These are phyloP conservation scores for Omphaloscelis lunosa DNA, from an alignment of 2,888 invertebrate species.

Conservation along the genomic window DNA sequence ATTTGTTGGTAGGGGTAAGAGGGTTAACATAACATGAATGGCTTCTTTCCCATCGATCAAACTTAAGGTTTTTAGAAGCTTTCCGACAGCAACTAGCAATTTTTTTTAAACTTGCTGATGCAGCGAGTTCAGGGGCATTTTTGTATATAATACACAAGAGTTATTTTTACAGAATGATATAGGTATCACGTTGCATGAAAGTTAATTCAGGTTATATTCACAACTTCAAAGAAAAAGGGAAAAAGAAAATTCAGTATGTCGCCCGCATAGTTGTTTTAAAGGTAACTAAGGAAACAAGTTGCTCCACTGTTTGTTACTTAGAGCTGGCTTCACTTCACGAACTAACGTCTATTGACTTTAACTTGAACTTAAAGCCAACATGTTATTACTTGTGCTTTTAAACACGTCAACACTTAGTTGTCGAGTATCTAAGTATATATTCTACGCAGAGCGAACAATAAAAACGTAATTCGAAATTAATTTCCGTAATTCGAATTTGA, in stretches of 20 bases:
- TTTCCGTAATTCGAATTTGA: background rate
- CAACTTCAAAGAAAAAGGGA: background rate
- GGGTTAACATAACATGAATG: conserved; percentile 15
- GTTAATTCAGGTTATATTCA: background rate
- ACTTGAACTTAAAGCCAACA: conserved; percentile 24
- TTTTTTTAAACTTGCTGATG: too few species aligned
- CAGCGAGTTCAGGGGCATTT: too few species aligned
- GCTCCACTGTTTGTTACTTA: conserved; percentile 28
- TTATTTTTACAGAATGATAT: too few species aligned
- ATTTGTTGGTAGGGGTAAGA: conserved; percentile 13
- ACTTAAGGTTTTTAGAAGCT: background rate
- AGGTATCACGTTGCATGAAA: background rate
- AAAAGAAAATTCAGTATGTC: background rate
- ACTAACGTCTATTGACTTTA: conserved; percentile 23
- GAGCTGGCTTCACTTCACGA: conserved; percentile 25
- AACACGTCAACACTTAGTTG: background rate
- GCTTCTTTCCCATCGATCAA: conserved; percentile 31
- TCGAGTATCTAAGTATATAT: background rate
- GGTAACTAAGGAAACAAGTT: conserved; percentile 33
- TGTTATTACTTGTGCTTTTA: conserved; percentile 29
- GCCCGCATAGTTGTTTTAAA: conserved; percentile 26
- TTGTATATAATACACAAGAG: too few species aligned
- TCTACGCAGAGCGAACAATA: background rate
- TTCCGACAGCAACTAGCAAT: too few species aligned
- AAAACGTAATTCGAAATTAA: background rate